Conservation (phyloP, 2,888 invertebrate genomes). For the Ophraella communa region DNA sequence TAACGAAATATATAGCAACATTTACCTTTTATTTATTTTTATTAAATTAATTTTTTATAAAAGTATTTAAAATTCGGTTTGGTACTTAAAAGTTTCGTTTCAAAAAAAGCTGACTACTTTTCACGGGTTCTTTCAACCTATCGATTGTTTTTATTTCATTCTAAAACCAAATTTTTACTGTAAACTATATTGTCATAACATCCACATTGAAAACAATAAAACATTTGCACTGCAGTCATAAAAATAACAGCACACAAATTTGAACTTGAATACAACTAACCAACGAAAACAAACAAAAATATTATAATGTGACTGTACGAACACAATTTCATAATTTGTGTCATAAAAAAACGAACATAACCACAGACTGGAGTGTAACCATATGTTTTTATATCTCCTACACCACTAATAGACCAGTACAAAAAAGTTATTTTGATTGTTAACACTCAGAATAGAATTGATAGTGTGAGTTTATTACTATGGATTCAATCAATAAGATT, state of each 20-base stretch:
- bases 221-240: background rate
- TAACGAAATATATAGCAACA: too few species aligned
- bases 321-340: conserved; percentile 15
- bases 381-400: conserved; percentile 31
- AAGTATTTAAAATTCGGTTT: too few species aligned
- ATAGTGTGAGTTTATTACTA: background rate
- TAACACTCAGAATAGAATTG: too few species aligned
- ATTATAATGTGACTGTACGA: conserved; percentile 4
- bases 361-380: conserved; percentile 27
- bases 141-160: too few species aligned
- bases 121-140: too few species aligned
- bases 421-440: background rate
- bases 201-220: too few species aligned
- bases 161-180: background rate
- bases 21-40: too few species aligned
- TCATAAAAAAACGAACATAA: conserved; percentile 21
- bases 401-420: conserved; percentile 22
- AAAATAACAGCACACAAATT: background rate
- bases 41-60: too few species aligned
- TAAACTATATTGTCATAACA: background rate
- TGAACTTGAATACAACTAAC: conserved; percentile 5
- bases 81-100: too few species aligned
- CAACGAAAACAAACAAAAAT: conserved; percentile 5
- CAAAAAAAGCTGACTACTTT: too few species aligned
- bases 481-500: background rate